Evolutionary conservation across 1,140 invertebrate genomes (phyloP).

Genomic region (Solenopsis fugax): DNA sequence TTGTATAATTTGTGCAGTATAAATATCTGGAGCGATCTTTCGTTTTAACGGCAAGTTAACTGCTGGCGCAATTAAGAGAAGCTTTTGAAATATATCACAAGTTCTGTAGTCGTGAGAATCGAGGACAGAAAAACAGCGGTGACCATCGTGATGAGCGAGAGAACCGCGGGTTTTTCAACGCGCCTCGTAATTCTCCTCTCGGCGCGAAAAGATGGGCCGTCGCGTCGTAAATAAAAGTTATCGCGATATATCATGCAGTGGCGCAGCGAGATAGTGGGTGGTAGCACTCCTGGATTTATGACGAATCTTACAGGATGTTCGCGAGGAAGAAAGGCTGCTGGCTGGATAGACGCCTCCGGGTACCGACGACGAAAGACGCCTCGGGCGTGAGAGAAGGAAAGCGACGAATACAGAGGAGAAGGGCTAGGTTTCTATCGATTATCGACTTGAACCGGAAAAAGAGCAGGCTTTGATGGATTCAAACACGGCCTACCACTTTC

Average conservation of each 20-base stretch:
- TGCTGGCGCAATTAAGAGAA: not conserved
- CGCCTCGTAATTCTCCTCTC: not conserved
- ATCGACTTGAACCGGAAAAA: slow-evolving; percentile 75
- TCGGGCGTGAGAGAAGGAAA: not conserved
- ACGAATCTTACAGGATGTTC: slow-evolving; percentile 56
- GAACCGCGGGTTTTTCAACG: not conserved
- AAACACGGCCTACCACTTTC: slow-evolving; percentile 77
- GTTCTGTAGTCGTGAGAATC: not conserved
- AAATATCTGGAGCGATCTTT: not conserved
- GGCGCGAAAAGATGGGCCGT: not conserved
- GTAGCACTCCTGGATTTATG: slow-evolving; percentile 64
- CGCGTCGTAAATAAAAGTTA: slow-evolving; percentile 67
- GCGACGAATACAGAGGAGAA: not conserved
- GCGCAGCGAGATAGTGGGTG: slow-evolving; percentile 4
- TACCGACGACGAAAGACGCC: no score
- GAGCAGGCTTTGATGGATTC: slow-evolving; percentile 77
- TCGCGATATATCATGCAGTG: slow-evolving; percentile 43
- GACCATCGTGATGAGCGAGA: slow-evolving; percentile 8
- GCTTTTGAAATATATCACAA: slow-evolving; percentile 1
- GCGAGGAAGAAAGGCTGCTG: slow-evolving; percentile 49
- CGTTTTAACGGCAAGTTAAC: not conserved
- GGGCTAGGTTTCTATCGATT: slow-evolving; percentile 70
- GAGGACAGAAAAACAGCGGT: not conserved
- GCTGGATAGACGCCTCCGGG: slow-evolving; percentile 12
- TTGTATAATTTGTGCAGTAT: not conserved